Conservation (phyloP, 1,140 invertebrate genomes). For the Calephelis nemesis region DNA sequence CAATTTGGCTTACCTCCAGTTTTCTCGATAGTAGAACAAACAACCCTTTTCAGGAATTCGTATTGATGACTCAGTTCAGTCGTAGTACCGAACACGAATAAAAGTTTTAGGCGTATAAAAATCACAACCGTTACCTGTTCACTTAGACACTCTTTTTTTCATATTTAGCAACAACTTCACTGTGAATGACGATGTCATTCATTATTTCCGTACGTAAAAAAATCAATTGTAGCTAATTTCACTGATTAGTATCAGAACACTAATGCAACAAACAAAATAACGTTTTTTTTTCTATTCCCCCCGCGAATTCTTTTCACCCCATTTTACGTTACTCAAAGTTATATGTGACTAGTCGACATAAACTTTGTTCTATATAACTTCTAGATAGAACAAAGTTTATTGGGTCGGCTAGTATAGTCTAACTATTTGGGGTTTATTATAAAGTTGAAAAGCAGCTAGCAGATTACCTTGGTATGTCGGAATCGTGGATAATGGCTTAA, state of each 20-base stretch:
- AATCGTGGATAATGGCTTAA: too few species aligned
- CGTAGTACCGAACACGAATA: conserved; percentile 9
- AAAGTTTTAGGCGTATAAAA: conserved; percentile 13
- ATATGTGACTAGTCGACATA: too few species aligned
- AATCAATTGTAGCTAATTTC: conserved; percentile 22
- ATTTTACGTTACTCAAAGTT: too few species aligned
- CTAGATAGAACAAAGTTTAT: too few species aligned
- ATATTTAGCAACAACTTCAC: conserved; percentile 18
- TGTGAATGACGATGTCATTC: conserved; percentile 17
- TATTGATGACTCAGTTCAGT: conserved; percentile 17
- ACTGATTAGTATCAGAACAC: neutral
- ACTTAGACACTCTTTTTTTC: conserved; percentile 20
- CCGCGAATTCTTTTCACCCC: too few species aligned
- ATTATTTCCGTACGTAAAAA: conserved; percentile 17
- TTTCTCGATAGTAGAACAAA: conserved; percentile 12
- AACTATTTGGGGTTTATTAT: too few species aligned
- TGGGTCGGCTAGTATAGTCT: too few species aligned
- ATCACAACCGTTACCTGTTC: conserved; percentile 8
- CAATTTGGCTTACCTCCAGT: conserved; percentile 21
- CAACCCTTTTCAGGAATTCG: conserved; percentile 9
- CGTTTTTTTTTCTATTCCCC: too few species aligned
- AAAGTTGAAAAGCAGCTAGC: too few species aligned
- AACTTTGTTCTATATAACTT: too few species aligned
- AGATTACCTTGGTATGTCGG: too few species aligned
- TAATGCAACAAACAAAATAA: too few species aligned